These are phyloP conservation scores for Ranitomeya variabilis DNA, from an alignment of 2,113 vertebrate genomes.

Conservation along the genomic window DNA sequence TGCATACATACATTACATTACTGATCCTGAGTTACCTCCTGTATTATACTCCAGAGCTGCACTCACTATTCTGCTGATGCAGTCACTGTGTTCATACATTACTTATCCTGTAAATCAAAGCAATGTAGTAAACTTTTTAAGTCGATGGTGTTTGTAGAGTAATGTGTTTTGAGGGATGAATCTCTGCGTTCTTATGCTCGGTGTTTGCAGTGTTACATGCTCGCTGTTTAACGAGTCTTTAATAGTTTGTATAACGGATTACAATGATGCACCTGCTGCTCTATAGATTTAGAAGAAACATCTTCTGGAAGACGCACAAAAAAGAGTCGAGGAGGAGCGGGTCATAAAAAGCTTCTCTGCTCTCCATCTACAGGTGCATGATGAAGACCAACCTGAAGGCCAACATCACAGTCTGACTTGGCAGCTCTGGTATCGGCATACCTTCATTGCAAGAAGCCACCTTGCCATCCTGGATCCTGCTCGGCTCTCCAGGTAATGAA, in stretches of 20 bases:
- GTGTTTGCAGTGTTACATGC: not conserved
- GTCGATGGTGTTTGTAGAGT: not conserved
- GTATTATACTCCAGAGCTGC: too few relatives aligned
- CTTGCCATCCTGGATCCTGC: not conserved
- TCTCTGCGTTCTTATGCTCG: not conserved
- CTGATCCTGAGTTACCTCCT: too few relatives aligned
- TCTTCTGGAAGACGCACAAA: not conserved
- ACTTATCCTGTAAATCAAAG: too few relatives aligned
- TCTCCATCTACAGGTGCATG: not conserved
- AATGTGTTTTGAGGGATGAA: not conserved
- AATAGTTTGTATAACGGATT: conserved; percentile 1
- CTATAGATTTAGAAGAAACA: conserved; percentile 9
- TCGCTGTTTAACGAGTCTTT: conserved; percentile 6
- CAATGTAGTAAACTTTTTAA: not conserved
- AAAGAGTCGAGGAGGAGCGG: not conserved
- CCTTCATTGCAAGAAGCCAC: not conserved
- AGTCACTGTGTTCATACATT: too few relatives aligned
- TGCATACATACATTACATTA: too few relatives aligned
- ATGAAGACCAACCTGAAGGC: not conserved
- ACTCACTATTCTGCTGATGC: too few relatives aligned
- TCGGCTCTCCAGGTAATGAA: not conserved
- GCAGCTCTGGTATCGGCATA: not conserved
- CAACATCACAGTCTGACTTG: not conserved
- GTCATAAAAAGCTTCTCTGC: not conserved
- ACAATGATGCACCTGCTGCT: conserved; percentile 23